phyloP scores from a whole-genome alignment of 2,113 vertebrate genomes.

The Felis chaus region DNA sequence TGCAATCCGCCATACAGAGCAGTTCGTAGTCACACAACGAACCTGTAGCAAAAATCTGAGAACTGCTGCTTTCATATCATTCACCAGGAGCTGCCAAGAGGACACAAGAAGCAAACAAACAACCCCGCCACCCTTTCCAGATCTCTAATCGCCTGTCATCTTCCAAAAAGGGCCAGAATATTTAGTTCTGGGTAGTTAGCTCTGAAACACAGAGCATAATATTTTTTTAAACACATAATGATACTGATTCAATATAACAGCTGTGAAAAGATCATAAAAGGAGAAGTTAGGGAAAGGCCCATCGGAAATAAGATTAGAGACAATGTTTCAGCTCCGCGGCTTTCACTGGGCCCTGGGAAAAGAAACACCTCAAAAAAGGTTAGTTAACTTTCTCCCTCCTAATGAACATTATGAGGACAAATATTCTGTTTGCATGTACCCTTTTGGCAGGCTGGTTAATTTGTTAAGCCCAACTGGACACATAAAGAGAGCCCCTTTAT shows the following conservation, averaged over 20 bases:
- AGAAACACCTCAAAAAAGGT: constrained; percentile 61
- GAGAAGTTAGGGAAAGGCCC: not conserved
- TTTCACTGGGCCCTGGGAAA: constrained; percentile 58
- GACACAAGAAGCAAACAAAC: not conserved
- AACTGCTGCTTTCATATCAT: not conserved
- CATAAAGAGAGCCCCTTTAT: constrained; percentile 81
- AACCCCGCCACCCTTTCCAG: not conserved
- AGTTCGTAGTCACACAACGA: not conserved
- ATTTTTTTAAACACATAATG: constrained; percentile 60
- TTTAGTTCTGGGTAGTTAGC: constrained; percentile 49
- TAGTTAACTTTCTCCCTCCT: constrained; percentile 74
- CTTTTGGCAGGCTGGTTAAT: constrained; percentile 79
- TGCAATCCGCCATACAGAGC: not conserved
- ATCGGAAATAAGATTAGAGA: constrained; percentile 44
- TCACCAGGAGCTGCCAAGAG: not conserved
- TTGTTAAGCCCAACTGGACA: constrained; percentile 81
- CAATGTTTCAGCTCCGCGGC: not conserved
- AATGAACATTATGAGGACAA: constrained; percentile 79
- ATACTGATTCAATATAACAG: not conserved
- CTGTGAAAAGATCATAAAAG: constrained; percentile 42
- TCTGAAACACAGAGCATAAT: constrained; percentile 44
- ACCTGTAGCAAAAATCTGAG: not conserved
- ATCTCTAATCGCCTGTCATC: not conserved
- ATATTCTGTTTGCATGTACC: constrained; percentile 76
- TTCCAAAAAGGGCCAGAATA: not conserved